phyloP scores from a whole-genome alignment of 1,140 invertebrate genomes.

The Spodoptera frugiperda region DNA sequence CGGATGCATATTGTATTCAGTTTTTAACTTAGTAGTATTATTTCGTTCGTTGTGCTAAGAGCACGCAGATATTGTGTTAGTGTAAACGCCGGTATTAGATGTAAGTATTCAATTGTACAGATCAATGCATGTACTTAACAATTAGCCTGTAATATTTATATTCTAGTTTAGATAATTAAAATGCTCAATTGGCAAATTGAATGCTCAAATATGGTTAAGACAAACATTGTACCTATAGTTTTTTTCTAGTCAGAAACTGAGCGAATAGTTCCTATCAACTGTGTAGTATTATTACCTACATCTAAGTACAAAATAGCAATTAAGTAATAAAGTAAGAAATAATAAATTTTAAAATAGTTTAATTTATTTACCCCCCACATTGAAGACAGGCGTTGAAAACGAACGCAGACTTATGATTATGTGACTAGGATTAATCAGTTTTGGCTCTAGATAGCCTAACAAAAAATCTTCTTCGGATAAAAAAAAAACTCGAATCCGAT shows the following conservation, averaged over 20 bases:
- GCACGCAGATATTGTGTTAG: too few relatives aligned
- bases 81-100: neutral
- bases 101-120: constrained; percentile 7
- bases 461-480: too few relatives aligned
- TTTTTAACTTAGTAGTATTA: neutral
- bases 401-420: too few relatives aligned
- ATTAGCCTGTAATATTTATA: neutral
- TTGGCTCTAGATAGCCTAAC: too few relatives aligned
- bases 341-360: too few relatives aligned
- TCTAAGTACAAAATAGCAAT: neutral
- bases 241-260: constrained; percentile 20
- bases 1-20: neutral
- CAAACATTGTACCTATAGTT: neutral
- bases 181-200: neutral
- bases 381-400: too few relatives aligned
- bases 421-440: too few relatives aligned
- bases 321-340: too few relatives aligned
- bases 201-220: constrained; percentile 18
- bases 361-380: too few relatives aligned
- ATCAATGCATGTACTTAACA: constrained; percentile 11
- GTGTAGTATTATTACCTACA: neutral
- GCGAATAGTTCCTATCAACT: constrained; percentile 30
- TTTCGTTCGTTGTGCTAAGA: neutral
- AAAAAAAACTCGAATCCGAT: too few relatives aligned
- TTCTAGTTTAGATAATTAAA: neutral